Conservation (phyloP, 2,888 invertebrate species). For the Caenorhabditis wallacei region DNA sequence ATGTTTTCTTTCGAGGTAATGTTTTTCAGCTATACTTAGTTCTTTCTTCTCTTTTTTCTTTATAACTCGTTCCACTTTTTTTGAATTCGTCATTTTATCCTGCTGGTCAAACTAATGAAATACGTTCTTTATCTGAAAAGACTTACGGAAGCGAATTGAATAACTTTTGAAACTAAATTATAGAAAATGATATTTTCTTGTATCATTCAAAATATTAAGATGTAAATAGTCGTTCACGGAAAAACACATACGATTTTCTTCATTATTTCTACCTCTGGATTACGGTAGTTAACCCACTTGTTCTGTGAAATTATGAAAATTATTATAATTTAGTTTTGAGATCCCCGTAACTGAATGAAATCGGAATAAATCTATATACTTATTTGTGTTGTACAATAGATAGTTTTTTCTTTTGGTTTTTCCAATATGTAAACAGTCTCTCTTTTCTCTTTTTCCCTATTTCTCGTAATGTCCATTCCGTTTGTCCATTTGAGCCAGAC, state of each 20-base stretch:
- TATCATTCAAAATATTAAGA: too few species aligned
- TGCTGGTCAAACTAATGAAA: not conserved
- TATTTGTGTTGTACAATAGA: constrained; percentile 24
- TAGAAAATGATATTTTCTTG: too few species aligned
- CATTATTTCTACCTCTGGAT: too few species aligned
- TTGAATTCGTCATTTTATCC: not conserved
- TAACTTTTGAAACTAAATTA: too few species aligned
- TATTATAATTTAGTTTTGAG: too few species aligned
- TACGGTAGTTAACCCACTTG: too few species aligned
- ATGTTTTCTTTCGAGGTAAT: not conserved
- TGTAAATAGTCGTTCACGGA: too few species aligned
- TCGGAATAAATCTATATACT: constrained; percentile 4
- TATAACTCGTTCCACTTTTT: not conserved
- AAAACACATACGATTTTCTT: too few species aligned
- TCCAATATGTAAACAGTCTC: constrained; percentile 35
- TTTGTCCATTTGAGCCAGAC: constrained; percentile 37
- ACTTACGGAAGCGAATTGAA: too few species aligned
- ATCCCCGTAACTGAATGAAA: not conserved
- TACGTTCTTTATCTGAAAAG: too few species aligned
- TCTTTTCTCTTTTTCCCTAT: constrained; percentile 12
- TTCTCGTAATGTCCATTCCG: constrained; percentile 41
- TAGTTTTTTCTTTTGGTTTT: constrained; percentile 37
- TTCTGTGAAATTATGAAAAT: too few species aligned
- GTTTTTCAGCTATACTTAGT: not conserved
- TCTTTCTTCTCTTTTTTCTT: not conserved